These are phyloP conservation scores for Lepidochrysops patricia DNA, from an alignment of 2,888 invertebrate species.

Conservation along the genomic window DNA sequence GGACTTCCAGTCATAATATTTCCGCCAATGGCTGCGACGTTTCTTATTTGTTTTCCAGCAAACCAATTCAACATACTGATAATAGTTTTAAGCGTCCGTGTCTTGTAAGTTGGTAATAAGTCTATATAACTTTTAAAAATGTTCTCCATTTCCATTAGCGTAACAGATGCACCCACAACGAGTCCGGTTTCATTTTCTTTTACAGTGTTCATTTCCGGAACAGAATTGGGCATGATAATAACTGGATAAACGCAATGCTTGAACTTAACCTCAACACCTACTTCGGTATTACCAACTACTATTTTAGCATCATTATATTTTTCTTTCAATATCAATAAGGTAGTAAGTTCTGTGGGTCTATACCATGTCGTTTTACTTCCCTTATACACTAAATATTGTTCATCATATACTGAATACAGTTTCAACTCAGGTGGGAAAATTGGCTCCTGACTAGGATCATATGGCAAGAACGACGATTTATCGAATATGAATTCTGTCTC, in stretches of 20 bases:
- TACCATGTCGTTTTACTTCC: slow-evolving; percentile 79
- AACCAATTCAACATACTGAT: slow-evolving; percentile 94
- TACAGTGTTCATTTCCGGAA: slow-evolving; percentile 83
- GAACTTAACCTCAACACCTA: slow-evolving; percentile 89
- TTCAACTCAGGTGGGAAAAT: slow-evolving; percentile 89
- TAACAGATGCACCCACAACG: slow-evolving; percentile 86
- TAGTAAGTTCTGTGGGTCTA: slow-evolving; percentile 76
- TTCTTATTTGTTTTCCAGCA: slow-evolving; percentile 96
- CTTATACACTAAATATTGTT: slow-evolving; percentile 62
- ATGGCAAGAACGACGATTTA: slow-evolving; percentile 77
- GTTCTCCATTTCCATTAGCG: slow-evolving; percentile 84
- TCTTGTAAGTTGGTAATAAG: slow-evolving; percentile 72
- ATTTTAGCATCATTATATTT: slow-evolving; percentile 80
- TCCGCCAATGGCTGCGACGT: slow-evolving; percentile 94
- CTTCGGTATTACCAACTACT: slow-evolving; percentile 88
- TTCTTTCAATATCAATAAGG: slow-evolving; percentile 78
- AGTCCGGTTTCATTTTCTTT: slow-evolving; percentile 74
- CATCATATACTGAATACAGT: slow-evolving; percentile 74
- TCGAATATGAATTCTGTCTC: slow-evolving; percentile 75
- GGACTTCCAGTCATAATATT: slow-evolving; percentile 97
- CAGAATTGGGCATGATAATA: slow-evolving; percentile 88
- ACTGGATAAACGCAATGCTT: slow-evolving; percentile 83
- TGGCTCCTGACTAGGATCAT: slow-evolving; percentile 84
- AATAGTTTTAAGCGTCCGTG: slow-evolving; percentile 80
- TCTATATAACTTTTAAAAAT: slow-evolving; percentile 76